Evolutionary conservation across 2,797 vertebrate genomes (phyloP), one percentile per base, ranked within the genome.

Genomic region (Philypnodon macrostomus): DNA sequence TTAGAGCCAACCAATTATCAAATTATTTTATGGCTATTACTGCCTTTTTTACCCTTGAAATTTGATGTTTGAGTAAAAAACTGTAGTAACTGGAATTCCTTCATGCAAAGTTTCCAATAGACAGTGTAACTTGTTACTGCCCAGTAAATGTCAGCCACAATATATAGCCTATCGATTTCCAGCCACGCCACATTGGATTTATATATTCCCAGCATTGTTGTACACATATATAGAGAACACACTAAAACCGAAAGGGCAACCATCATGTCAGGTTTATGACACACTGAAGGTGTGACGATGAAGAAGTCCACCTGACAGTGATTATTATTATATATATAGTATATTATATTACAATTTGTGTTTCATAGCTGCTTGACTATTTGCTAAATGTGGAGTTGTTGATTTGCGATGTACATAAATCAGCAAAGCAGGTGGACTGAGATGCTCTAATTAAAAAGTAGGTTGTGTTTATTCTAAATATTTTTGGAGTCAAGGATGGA

Each of bases 121-220:
- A 50, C 2, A 1, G 8, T 36, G 41, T 31, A 32, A 21, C 47
- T 64, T 69, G 50, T 70, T 64, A 70, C 37, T 53, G 48, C 47
- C 39, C 42, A 21, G 19, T 56, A 69, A 69, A 73, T 57, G 57
- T 59, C 63, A 46, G 26, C 36, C 29, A 47, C 23, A 46, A 71
- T 50, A 61, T 57, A 68, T 5, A 32, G 18, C 10, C 13, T 36
- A 68, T 60, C 62, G 55, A 72, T 66, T 77, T 71, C 45, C 21
- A 59, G 32, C 34, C 35, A 34, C 27, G 16, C 21, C 17, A 41
- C 26, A 46, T 7, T 53, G 32, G 48, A 68, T 74, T 57, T 45
- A 65, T 40, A 40, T 45, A 53, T 70, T 66, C 36, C 30, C 7
- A 10, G 30, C 11, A 49, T 24, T 50, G 46, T 53, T 31, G 27